Evolutionary conservation across 1,140 invertebrate species (phyloP).

Genomic region (Bradysia coprophila): DNA sequence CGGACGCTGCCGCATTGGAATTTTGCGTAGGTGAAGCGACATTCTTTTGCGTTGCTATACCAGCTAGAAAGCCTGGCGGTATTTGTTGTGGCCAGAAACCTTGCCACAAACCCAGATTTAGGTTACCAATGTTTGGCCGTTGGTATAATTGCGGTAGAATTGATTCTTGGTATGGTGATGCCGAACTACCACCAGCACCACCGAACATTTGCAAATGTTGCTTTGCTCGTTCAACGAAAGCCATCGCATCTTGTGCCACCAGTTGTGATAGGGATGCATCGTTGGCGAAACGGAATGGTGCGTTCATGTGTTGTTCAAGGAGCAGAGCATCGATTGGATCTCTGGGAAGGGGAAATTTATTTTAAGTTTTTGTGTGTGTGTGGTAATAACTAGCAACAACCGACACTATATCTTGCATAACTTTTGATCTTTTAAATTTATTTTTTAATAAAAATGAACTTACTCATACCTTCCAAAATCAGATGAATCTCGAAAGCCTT

Average conservation of each 20-base stretch:
- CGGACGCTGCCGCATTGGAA: conserved; percentile 15
- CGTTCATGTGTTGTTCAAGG: conserved; percentile 42
- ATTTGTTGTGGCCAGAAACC: conserved; percentile 22
- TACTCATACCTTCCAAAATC: conserved; percentile 1
- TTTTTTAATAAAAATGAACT: neutral
- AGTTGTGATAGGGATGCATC: conserved; percentile 26
- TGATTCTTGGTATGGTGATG: conserved; percentile 18
- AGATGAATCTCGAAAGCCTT: conserved; percentile 86
- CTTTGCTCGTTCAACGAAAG: conserved; percentile 38
- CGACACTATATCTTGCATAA: neutral
- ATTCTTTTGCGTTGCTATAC: conserved; percentile 6
- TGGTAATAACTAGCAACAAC: neutral
- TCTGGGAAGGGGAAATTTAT: conserved; percentile 22
- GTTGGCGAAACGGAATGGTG: conserved; percentile 36
- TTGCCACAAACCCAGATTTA: conserved; percentile 20
- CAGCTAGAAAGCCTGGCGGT: conserved; percentile 16
- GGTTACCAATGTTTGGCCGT: conserved; percentile 17
- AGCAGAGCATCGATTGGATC: conserved; percentile 46
- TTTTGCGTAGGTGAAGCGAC: conserved; percentile 12
- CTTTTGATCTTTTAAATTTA: neutral
- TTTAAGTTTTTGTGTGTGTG: neutral
- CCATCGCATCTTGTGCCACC: conserved; percentile 35
- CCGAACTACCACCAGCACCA: neutral
- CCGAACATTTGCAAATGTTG: conserved; percentile 39
- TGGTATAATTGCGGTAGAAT: conserved; percentile 25